Percentiles rank a stretch among this genome's conserved stretches.
These are phyloP conservation scores for Punctoribates punctum DNA, from an alignment of 2,888 invertebrate species.

Conservation along the genomic window DNA sequence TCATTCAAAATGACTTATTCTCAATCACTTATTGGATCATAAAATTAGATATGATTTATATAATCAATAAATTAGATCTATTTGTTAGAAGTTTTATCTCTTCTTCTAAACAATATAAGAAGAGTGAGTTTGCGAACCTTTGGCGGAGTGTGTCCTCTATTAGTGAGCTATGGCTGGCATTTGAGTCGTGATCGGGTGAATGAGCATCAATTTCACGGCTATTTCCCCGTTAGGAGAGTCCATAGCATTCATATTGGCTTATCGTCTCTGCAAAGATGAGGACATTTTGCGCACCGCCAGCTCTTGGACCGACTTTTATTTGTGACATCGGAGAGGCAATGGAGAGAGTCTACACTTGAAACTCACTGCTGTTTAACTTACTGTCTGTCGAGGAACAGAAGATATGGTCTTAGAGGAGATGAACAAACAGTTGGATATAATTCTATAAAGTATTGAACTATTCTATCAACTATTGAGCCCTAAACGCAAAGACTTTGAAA, in stretches of 20 bases:
- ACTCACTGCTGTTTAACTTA: constrained; percentile 6
- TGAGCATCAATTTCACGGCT: constrained; percentile 30
- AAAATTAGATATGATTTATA: too few relatives aligned
- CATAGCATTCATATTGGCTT: neutral
- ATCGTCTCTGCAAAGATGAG: neutral
- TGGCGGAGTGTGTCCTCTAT: neutral
- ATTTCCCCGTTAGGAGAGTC: constrained; percentile 15
- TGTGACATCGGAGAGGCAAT: neutral
- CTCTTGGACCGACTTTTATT: neutral
- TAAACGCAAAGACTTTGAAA: neutral
- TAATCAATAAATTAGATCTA: too few relatives aligned
- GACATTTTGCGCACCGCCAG: constrained; percentile 21
- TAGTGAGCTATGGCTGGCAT: constrained; percentile 9
- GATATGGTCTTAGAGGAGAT: neutral
- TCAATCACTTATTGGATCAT: too few relatives aligned
- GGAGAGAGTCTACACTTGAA: constrained; percentile 7
- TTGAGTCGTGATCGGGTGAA: neutral
- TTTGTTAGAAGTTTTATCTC: neutral
- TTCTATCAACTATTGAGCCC: neutral
- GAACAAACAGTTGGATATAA: constrained; percentile 15
- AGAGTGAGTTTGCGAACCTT: constrained; percentile 14
- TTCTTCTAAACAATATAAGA: neutral
- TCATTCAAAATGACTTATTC: too few relatives aligned
- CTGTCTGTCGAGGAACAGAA: neutral
- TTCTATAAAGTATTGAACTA: constrained; percentile 12